Evolutionary conservation across 2,888 invertebrate genomes (phyloP).

Genomic region (Eristalinus aeneus): DNA sequence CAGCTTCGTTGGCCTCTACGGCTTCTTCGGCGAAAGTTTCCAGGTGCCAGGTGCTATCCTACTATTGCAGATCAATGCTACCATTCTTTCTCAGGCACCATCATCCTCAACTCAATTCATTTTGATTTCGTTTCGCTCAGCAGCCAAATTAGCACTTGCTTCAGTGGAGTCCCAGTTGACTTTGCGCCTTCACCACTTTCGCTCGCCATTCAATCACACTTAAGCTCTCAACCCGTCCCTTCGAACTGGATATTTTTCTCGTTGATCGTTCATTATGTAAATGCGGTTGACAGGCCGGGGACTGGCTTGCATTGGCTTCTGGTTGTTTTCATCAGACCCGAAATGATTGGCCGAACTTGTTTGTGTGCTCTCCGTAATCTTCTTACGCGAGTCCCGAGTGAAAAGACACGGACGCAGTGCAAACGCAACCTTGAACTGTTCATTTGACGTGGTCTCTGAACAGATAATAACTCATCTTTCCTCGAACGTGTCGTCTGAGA

Average conservation of each 20-base stretch:
- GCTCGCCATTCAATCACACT: not conserved
- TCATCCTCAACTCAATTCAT: not conserved
- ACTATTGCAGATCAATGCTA: not conserved
- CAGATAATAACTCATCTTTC: not conserved
- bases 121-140: not conserved
- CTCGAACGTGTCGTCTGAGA: not conserved
- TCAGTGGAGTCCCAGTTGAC: not conserved
- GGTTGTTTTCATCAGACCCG: not conserved
- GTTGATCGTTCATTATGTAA: not conserved
- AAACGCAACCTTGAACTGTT: constrained; percentile 14
- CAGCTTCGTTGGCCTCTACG: not conserved
- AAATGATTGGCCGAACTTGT: not conserved
- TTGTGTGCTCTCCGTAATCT: not conserved
- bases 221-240: not conserved
- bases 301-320: not conserved
- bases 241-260: not conserved
- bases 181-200: not conserved
- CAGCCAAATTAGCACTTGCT: not conserved
- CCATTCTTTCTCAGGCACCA: not conserved
- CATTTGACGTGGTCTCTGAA: not conserved
- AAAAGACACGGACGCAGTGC: not conserved
- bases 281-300: not conserved
- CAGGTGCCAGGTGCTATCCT: not conserved
- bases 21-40: not conserved
- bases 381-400: not conserved